Evolutionary conservation across 1,140 invertebrate genomes (phyloP), one percentile per base, ranked within the genome.

Genomic region (Propsilocerus akamusi): DNA sequence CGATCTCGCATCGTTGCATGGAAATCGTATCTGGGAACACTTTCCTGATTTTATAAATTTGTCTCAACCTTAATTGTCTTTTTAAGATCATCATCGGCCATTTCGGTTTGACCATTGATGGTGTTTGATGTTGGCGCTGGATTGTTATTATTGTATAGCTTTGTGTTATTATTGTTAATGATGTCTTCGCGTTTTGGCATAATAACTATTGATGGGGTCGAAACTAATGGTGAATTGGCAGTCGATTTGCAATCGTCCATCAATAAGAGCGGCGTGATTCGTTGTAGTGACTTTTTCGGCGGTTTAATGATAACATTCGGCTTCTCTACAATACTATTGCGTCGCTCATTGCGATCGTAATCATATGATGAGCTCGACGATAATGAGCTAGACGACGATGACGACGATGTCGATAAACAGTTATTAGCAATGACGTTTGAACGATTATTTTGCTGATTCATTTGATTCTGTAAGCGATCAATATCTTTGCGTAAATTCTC

Each of bases 1-100:
- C 34, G 34, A 41, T 20, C 22, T 8, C 34, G 34, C 4, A 41
- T 20, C n/a, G 34, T 41, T 17, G 34, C 34, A 41, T 20, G 34
- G 8, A 41, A 41, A 20, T 41, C 34, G 10, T 20, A 41, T 41
- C 34, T 41, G 34, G 34, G 34, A 41, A 41, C 34, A 41, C 34
- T 41, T 8, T 41, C 34, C 14, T 41, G 34, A 41, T 41, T 20
- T 41, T 41, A 41, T 41, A 41, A 41, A 14, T 41, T 41, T 41
- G n/a, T n/a, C n/a, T 41, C 34, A n/a, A 20, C 17, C 14, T 41
- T 41, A 20, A 41, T 41, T 41, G 34, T 41, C 34, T 41, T 41
- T 41, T 41, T 14, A 20, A 41, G 34, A 30, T 30, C 28, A 30
- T 30, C 14, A 12, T 10, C 11, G 14, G 28, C 14, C 28, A 30